phyloP scores from a whole-genome alignment of 2,113 vertebrate genomes.

The Rhinopomastus cyanomelas region DNA sequence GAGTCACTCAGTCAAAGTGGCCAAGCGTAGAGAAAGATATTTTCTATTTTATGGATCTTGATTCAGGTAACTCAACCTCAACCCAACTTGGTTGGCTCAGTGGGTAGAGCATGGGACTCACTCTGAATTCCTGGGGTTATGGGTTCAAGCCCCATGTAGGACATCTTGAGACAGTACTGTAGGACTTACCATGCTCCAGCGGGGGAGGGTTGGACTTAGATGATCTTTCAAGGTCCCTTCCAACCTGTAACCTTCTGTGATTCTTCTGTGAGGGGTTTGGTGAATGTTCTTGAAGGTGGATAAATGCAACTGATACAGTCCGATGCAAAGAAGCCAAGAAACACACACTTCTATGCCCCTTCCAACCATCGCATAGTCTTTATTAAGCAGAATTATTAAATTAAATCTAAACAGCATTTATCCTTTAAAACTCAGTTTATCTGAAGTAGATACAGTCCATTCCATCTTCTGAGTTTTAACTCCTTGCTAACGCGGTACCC shows the following conservation, averaged over 20 bases:
- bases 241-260: no score
- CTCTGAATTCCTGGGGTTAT: no score
- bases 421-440: conserved; percentile 28
- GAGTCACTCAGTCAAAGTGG: neutral
- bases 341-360: conserved; percentile 24
- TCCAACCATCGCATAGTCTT: conserved; percentile 41
- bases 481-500: conserved; percentile 17
- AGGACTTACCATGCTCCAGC: no score
- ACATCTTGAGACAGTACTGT: no score
- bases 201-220: no score
- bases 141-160: no score
- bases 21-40: neutral
- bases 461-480: neutral
- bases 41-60: neutral
- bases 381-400: conserved; percentile 66
- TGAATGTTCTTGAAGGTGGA: neutral
- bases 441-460: conserved; percentile 16
- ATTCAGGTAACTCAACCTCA: neutral
- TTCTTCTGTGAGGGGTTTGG: neutral
- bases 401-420: conserved; percentile 47
- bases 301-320: neutral
- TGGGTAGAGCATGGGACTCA: no score
- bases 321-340: conserved; percentile 27
- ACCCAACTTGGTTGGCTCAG: no score
- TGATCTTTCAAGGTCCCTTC: no score